phyloP scores from a whole-genome alignment of 2,113 vertebrate genomes.

The Cariama cristata region DNA sequence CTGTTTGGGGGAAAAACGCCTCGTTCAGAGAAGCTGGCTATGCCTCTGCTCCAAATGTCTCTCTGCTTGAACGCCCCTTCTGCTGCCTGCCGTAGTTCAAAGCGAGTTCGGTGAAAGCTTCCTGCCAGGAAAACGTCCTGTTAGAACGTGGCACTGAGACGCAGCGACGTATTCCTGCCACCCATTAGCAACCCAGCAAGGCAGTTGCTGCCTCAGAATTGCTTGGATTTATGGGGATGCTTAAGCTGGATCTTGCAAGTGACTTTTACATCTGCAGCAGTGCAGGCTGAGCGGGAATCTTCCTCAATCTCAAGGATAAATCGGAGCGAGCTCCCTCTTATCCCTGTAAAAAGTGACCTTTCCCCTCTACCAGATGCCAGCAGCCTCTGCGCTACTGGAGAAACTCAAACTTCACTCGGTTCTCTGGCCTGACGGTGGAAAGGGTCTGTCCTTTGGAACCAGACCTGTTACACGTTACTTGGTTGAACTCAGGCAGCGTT shows the following conservation, averaged over 20 bases:
- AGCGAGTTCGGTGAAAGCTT: background rate
- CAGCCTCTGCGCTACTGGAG: background rate
- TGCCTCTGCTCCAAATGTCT: background rate
- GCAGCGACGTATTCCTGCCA: background rate
- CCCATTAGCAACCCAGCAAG: constrained; percentile 21
- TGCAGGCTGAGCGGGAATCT: background rate
- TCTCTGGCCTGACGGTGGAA: background rate
- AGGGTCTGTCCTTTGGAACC: background rate
- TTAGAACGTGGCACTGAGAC: background rate
- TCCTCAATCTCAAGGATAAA: background rate
- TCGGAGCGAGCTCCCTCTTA: background rate
- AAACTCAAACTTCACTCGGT: background rate
- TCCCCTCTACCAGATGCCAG: background rate
- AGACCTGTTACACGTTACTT: accelerated
- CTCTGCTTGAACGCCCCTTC: background rate
- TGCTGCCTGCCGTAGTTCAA: background rate
- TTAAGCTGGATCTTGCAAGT: constrained; percentile 16
- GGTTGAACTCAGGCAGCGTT: background rate
- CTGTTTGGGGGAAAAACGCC: background rate
- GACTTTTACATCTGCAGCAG: constrained; percentile 7
- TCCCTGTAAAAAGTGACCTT: background rate
- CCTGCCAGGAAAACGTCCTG: background rate
- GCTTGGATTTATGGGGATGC: constrained; percentile 1
- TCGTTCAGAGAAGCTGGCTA: background rate
- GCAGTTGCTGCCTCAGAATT: background rate